These are phyloP conservation scores for Lepisosteus osseus DNA, from an alignment of 2,113 vertebrate genomes.

Conservation along the genomic window DNA sequence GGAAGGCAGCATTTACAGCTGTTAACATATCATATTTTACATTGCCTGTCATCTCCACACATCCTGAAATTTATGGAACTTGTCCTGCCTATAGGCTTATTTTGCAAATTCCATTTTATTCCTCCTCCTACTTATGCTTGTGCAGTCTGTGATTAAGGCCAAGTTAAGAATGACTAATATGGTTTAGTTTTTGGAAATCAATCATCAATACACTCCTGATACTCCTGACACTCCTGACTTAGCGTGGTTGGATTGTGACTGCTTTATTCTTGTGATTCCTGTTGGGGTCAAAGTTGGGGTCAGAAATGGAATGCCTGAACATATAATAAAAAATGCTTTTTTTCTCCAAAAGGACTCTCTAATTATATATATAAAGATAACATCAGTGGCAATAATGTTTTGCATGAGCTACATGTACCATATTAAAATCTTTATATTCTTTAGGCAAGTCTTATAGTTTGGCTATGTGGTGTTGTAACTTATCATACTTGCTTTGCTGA, in stretches of 20 bases:
- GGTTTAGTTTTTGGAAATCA: neutral
- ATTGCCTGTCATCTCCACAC: slow-evolving; percentile 38
- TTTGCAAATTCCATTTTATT: slow-evolving; percentile 24
- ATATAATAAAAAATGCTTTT: no score
- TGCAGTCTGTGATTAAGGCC: slow-evolving; percentile 30
- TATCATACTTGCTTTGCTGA: no score
- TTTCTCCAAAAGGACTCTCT: no score
- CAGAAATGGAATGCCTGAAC: no score
- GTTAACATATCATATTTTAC: slow-evolving; percentile 56
- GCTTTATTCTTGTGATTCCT: no score
- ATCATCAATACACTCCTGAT: neutral
- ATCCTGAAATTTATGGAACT: slow-evolving; percentile 29
- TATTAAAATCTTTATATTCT: no score
- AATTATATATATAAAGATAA: no score
- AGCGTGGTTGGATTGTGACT: neutral
- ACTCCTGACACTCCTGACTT: slow-evolving; percentile 14
- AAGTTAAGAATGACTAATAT: slow-evolving; percentile 6
- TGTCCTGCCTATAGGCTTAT: slow-evolving; percentile 27
- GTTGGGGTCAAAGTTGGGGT: no score
- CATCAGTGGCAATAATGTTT: no score
- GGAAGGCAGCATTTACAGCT: slow-evolving; percentile 50
- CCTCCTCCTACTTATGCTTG: slow-evolving; percentile 15
- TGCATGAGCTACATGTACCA: no score
- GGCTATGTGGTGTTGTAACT: no score
- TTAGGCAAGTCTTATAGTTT: no score